phyloP scores from a whole-genome alignment of 1,140 invertebrate genomes.

The Ceratosolen fusciceps region DNA sequence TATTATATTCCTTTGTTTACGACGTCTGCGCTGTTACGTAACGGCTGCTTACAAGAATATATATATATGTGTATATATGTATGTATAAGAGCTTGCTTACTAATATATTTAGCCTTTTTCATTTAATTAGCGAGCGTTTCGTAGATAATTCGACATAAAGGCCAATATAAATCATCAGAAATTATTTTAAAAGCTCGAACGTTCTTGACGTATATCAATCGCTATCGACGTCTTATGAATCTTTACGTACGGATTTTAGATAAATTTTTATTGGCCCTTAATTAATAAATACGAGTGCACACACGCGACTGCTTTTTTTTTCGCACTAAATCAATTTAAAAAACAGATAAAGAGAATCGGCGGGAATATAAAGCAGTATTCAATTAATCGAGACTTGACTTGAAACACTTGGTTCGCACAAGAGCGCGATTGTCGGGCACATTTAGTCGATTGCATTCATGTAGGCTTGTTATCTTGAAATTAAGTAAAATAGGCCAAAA shows the following conservation, averaged over 20 bases:
- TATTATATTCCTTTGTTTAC: constrained; percentile 7
- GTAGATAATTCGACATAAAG: background rate
- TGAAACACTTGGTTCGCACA: background rate
- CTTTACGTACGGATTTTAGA: background rate
- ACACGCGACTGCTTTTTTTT: background rate
- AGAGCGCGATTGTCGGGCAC: background rate
- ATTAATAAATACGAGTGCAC: background rate
- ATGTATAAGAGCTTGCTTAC: background rate
- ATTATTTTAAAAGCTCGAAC: background rate
- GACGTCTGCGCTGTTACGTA: background rate
- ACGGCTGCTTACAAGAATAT: background rate
- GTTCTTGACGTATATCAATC: background rate
- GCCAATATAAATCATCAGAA: background rate
- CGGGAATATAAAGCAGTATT: background rate
- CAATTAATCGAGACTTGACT: constrained; percentile 1
- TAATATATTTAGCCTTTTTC: no score
- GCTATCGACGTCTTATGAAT: background rate
- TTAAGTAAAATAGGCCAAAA: background rate
- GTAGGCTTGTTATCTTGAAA: background rate
- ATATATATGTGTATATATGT: background rate
- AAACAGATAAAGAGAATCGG: constrained; percentile 1
- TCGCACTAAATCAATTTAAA: background rate
- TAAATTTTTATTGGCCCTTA: background rate
- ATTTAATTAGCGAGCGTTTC: background rate
- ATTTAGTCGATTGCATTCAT: background rate